Base-by-base conservation (phyloP, 2,113 vertebrate genomes). In the Tachycineta bicolor region DNA sequence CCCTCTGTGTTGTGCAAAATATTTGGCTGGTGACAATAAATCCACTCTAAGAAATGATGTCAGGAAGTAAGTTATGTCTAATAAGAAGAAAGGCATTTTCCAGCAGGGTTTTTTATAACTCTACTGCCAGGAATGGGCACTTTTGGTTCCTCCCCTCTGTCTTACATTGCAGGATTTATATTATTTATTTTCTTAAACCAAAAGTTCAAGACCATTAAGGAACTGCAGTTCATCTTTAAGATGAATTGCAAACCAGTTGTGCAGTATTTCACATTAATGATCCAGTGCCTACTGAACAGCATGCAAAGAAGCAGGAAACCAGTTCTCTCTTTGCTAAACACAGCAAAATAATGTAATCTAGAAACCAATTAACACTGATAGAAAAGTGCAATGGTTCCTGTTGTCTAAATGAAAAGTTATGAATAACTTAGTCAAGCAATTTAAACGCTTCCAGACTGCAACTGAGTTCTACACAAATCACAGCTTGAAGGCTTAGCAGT, bases 131-230 rank as follows among this genome's bases (percentile, higher is more conserved):
- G 88, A 97, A 96, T 6, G 49, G 80, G 41, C 62, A 69, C 23
- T 82, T 92, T 81, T 87, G 73, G 68, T 90, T 93, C 88, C 69
- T 95, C 80, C 69, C 58, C n/a, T 96, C 63, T 73, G 53, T 65
- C 86, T 64, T 89, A 25, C 39, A 53, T 31, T 3, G 12, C 90
- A 89, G 46, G 86, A 95, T 94, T 97, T 95, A 82, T 94, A 87
- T 84, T 93, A 95, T 96, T 95, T 97, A 97, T 96, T 96, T 95
- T 96, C 83, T 89, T 89, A 94, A 96, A 93, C 73, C 84, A 90
- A 94, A 96, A 95, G 94, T 97, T 96, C 93, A 96, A 81, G 92
- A 95, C 96, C 88, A 93, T 96, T 97, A 96, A 95, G 83, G 76
- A 90, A 69, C 76, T 92, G 65, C 76, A 96, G 93, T 94, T 96